phyloP scores from a whole-genome alignment of 2,797 vertebrate species.

The Spinibarbus caldwelli region DNA sequence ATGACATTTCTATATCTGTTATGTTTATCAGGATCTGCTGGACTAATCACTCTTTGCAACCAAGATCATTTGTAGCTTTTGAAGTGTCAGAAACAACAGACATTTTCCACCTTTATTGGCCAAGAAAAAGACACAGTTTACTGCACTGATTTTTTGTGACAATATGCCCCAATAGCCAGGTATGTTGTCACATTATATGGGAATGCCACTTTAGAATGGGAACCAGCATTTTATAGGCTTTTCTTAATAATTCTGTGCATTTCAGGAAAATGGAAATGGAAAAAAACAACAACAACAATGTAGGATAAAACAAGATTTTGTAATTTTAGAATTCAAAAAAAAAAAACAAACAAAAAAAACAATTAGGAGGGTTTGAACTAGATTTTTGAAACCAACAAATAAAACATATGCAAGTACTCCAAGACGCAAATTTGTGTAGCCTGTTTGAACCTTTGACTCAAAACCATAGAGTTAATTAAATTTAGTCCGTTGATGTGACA shows the following conservation, averaged over 20 bases:
- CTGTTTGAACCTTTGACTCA: background rate
- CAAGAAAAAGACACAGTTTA: background rate
- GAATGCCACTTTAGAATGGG: background rate
- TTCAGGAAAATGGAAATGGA: background rate
- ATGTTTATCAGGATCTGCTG: background rate
- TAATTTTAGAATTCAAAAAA: no score
- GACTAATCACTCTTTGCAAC: background rate
- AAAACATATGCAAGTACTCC: background rate
- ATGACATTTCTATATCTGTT: background rate
- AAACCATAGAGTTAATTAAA: no score
- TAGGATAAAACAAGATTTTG: no score
- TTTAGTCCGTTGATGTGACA: no score
- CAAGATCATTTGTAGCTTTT: background rate
- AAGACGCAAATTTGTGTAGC: background rate
- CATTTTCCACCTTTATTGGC: background rate
- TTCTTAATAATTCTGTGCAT: background rate
- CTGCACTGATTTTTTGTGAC: background rate
- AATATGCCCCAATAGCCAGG: background rate
- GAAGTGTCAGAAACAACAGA: background rate
- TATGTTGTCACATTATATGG: background rate
- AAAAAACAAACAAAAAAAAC: no score
- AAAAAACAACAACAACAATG: no score
- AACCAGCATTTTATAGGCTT: background rate
- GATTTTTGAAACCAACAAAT: background rate
- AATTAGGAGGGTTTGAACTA: background rate